phyloP scores from a whole-genome alignment of 2,888 invertebrate genomes.

The Drepanosiphum platanoidis region DNA sequence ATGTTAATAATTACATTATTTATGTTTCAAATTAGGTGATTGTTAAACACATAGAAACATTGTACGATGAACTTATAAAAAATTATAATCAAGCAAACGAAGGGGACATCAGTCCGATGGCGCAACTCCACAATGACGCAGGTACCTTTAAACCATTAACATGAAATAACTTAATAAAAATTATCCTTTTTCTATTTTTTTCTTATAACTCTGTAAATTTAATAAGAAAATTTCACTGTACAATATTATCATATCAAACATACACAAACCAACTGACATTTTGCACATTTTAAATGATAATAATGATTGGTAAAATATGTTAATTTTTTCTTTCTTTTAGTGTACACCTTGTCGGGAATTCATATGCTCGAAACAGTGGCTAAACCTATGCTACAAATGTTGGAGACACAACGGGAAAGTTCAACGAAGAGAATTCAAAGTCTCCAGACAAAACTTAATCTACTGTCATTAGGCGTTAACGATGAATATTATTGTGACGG shows the following conservation, averaged over 20 bases:
- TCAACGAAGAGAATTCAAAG: conserved; percentile 20
- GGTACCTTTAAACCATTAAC: conserved; percentile 19
- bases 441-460: conserved; percentile 40
- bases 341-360: conserved; percentile 36
- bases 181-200: too few relatives aligned
- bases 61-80: conserved; percentile 54
- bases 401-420: conserved; percentile 47
- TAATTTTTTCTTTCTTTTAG: conserved; percentile 3
- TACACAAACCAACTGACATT: not conserved
- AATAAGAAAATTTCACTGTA: too few relatives aligned
- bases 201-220: too few relatives aligned
- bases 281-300: not conserved
- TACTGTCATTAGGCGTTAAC: not conserved
- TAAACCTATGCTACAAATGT: conserved; percentile 60
- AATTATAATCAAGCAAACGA: conserved; percentile 49
- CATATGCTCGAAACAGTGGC: conserved; percentile 52
- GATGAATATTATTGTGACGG: conserved; percentile 40
- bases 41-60: conserved; percentile 51
- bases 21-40: conserved; percentile 14
- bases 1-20: too few relatives aligned
- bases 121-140: conserved; percentile 56
- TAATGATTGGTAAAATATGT: not conserved
- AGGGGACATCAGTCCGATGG: conserved; percentile 28
- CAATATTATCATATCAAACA: too few relatives aligned
- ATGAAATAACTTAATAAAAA: too few relatives aligned